Percentiles rank a stretch among this genome's conserved stretches.
These are phyloP conservation scores for Aegithalos caudatus DNA, from an alignment of 2,113 vertebrate genomes.

Conservation along the genomic window DNA sequence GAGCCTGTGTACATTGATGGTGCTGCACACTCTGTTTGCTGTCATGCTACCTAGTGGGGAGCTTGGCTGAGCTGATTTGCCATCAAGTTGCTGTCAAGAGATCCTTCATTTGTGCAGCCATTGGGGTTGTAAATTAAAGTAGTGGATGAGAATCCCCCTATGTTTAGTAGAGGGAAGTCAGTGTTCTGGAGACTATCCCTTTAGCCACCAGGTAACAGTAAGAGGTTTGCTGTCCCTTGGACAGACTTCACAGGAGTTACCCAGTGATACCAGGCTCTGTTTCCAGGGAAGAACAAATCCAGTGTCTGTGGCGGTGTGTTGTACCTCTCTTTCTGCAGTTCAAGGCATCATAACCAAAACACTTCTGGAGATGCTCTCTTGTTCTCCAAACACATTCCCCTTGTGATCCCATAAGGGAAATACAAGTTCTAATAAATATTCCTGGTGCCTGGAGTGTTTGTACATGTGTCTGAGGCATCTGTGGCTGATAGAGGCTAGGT, in stretches of 20 bases:
- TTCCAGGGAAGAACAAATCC: not conserved
- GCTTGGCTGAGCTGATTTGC: not conserved
- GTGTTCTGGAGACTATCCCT: not conserved
- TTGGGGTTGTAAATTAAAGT: not conserved
- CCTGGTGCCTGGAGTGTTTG: not conserved
- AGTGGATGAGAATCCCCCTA: fast-evolving
- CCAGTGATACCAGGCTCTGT: not conserved
- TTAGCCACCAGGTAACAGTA: not conserved
- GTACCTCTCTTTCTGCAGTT: not conserved
- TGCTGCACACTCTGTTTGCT: not conserved
- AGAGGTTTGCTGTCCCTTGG: not conserved
- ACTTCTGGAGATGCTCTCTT: not conserved
- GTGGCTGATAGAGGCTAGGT: not conserved
- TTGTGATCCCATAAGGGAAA: not conserved
- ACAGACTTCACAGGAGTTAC: not conserved
- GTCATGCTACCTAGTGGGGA: not conserved
- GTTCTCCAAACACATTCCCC: not conserved
- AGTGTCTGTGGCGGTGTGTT: not conserved
- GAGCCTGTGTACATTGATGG: not conserved
- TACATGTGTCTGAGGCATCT: not conserved
- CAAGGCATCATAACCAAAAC: not conserved
- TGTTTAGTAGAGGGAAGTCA: not conserved
- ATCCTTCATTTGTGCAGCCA: not conserved
- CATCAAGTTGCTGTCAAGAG: not conserved
- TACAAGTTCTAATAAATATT: not conserved